Evolutionary conservation across 2,888 invertebrate species (phyloP).

Genomic region (Drosophila ezoana): DNA sequence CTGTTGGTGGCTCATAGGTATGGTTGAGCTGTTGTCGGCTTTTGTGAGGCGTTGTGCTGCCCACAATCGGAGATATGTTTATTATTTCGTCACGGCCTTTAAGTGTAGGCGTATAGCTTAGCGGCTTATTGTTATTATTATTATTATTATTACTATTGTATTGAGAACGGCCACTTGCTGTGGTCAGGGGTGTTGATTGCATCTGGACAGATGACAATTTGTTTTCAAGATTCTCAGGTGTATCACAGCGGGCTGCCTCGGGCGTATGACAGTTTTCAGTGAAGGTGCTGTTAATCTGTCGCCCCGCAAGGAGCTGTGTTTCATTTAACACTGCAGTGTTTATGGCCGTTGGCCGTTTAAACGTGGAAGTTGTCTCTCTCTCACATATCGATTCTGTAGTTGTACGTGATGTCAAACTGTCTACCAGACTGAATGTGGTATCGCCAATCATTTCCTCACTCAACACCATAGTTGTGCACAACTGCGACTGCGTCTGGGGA

Average conservation of each 20-base stretch:
- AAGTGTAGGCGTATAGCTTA: constrained; percentile 72
- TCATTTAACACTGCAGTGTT: constrained; percentile 60
- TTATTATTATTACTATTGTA: constrained; percentile 24
- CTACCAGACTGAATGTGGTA: constrained; percentile 82
- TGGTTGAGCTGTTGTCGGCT: constrained; percentile 52
- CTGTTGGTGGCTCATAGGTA: constrained; percentile 68
- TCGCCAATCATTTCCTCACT: constrained; percentile 82
- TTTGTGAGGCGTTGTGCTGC: constrained; percentile 34
- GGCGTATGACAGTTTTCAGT: constrained; percentile 60
- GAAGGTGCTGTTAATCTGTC: constrained; percentile 59
- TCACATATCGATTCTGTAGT: constrained; percentile 29
- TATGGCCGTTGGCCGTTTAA: constrained; percentile 49
- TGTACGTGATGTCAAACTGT: constrained; percentile 61
- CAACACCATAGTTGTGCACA: constrained; percentile 61
- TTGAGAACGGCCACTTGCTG: constrained; percentile 22
- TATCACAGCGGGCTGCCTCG: constrained; percentile 72
- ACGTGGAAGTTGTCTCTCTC: constrained; percentile 56
- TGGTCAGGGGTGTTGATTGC: constrained; percentile 82
- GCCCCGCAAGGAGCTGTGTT: constrained; percentile 62
- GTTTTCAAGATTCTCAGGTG: constrained; percentile 76
- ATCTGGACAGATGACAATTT: constrained; percentile 57
- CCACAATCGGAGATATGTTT: constrained; percentile 82
- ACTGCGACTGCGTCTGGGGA: not conserved
- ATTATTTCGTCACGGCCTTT: constrained; percentile 69
- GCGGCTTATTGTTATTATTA: constrained; percentile 61